Percentiles rank a stretch among this genome's conserved stretches.
phyloP scores from a whole-genome alignment of 2,888 invertebrate genomes.

The Drosophila testacea region DNA sequence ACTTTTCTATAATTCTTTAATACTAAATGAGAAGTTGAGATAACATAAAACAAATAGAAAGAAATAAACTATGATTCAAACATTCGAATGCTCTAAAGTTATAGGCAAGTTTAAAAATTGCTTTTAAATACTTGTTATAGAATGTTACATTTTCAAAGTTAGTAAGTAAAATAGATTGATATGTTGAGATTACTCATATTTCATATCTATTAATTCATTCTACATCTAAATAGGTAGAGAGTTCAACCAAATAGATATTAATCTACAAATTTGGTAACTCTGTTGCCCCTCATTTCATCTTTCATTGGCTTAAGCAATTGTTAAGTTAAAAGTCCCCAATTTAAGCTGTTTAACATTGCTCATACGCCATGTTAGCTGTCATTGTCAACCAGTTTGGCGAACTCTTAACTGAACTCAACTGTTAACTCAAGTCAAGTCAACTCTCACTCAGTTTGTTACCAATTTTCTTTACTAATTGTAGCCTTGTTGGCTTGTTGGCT shows the following conservation, averaged over 20 bases:
- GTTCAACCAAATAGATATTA: background rate
- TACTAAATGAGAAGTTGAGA: too few species aligned
- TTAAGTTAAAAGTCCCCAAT: conserved; percentile 8
- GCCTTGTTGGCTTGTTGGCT: conserved; percentile 33
- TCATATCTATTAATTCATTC: too few species aligned
- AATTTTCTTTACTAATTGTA: conserved; percentile 59
- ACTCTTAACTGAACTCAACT: conserved; percentile 9
- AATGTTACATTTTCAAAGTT: too few species aligned
- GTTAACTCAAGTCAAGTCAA: conserved; percentile 18
- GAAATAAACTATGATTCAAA: too few species aligned
- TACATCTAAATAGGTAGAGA: too few species aligned
- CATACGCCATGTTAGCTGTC: conserved; percentile 57
- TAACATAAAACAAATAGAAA: too few species aligned
- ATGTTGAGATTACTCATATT: too few species aligned
- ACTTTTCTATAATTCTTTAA: too few species aligned
- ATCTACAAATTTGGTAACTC: background rate
- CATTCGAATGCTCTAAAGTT: too few species aligned
- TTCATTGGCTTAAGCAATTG: background rate
- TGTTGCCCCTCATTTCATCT: background rate
- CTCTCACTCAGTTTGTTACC: conserved; percentile 51
- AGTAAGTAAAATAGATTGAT: too few species aligned
- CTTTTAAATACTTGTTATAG: too few species aligned
- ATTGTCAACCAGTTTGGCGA: conserved; percentile 26
- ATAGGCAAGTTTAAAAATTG: too few species aligned
- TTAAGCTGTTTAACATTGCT: conserved; percentile 33